phyloP scores from a whole-genome alignment of 2,797 vertebrate species.

The Hydrophis major region DNA sequence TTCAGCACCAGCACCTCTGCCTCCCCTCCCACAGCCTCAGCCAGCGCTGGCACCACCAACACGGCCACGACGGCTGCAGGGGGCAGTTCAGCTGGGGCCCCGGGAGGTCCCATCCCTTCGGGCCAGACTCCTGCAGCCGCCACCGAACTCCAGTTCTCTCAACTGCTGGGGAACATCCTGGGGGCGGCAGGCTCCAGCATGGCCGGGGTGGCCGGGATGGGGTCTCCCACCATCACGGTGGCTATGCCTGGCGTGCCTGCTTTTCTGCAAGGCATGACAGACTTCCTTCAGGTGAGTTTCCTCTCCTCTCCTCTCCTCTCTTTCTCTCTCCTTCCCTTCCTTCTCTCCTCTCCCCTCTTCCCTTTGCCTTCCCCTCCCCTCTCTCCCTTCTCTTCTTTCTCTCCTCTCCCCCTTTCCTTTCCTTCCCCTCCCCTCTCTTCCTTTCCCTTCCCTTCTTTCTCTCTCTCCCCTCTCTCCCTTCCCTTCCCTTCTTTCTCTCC shows the following conservation, averaged over 20 bases:
- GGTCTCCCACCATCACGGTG: conserved; percentile 83
- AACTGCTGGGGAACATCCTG: conserved; percentile 82
- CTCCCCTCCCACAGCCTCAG: conserved; percentile 73
- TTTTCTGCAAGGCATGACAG: conserved; percentile 87
- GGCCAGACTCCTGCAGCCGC: conserved; percentile 66
- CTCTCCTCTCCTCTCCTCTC: accelerated
- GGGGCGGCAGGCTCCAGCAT: conserved; percentile 64
- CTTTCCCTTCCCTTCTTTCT: no score
- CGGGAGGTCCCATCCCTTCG: conserved; percentile 56
- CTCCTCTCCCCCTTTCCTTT: accelerated
- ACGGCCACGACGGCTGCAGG: conserved; percentile 68
- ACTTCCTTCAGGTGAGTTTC: conserved; percentile 84
- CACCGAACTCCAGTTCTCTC: conserved; percentile 73
- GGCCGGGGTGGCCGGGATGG: conserved; percentile 54
- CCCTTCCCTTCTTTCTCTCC: no score
- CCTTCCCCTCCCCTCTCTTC: no score
- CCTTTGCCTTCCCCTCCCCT: no score
- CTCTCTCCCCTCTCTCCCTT: no score
- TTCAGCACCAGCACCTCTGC: conserved; percentile 44
- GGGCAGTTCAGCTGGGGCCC: conserved; percentile 36
- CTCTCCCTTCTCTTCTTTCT: no score
- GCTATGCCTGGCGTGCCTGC: conserved; percentile 84
- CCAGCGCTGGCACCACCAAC: conserved; percentile 64
- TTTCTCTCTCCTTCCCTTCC: no score
- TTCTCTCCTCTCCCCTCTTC: no score